A percentile compares a stretch with the other conserved stretches of the same genome.
phyloP scores from a whole-genome alignment of 1,140 invertebrate genomes.

The Conus betulinus region DNA sequence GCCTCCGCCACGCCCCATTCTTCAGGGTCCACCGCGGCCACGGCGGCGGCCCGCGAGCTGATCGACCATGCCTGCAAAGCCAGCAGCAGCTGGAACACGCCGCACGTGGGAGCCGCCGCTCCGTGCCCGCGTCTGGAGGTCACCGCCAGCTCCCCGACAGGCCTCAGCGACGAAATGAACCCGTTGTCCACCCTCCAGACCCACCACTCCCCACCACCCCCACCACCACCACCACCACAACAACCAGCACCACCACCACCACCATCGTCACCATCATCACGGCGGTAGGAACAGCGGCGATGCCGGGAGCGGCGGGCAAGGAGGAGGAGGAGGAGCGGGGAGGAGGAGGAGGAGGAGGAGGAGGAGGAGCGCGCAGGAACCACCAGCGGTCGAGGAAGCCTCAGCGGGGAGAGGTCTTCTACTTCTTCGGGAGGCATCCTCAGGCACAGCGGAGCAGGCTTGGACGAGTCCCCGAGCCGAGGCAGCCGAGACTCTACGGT shows the following conservation, averaged over 20 bases:
- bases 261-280: not conserved
- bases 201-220: conserved; percentile 62
- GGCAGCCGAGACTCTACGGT: conserved; percentile 37
- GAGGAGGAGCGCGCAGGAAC: not conserved
- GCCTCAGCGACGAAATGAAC: conserved; percentile 62
- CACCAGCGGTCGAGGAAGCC: not conserved
- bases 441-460: not conserved
- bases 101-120: not conserved
- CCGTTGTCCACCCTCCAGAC: conserved; percentile 7
- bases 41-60: conserved; percentile 31
- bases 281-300: conserved; percentile 25
- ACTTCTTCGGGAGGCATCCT: not conserved
- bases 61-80: conserved; percentile 25
- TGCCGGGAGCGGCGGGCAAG: not conserved
- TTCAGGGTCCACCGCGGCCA: not conserved
- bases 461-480: conserved; percentile 15
- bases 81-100: conserved; percentile 32
- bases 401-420: not conserved
- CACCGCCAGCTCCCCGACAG: not conserved
- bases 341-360: conserved; percentile 29
- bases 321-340: conserved; percentile 15
- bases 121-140: not conserved
- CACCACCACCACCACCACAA: conserved; percentile 59
- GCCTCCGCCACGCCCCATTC: conserved; percentile 65
- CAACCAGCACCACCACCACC: conserved; percentile 16